Evolutionary conservation across 2,797 vertebrate genomes (phyloP).

Genomic region (Buceros bicornis): DNA sequence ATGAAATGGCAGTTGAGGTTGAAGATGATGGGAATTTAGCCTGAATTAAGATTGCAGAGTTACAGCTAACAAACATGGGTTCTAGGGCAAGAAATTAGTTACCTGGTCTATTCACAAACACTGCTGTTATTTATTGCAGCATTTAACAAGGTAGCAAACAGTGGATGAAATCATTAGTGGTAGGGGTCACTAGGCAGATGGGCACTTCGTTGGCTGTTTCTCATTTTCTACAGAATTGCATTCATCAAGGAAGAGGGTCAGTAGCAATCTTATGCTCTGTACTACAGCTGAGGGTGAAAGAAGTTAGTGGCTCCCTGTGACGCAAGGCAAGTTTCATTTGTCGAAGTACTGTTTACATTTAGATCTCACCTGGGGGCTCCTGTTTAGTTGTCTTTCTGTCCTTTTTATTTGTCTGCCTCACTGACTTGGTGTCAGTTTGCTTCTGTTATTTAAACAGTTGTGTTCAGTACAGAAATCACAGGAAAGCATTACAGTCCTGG

Average conservation of each 20-base stretch:
- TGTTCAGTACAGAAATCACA: neutral
- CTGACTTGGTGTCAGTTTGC: neutral
- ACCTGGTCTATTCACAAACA: neutral
- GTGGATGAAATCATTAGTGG: neutral
- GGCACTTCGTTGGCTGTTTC: neutral
- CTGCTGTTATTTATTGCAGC: neutral
- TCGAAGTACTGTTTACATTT: neutral
- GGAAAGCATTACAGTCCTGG: neutral
- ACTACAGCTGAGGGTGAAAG: neutral
- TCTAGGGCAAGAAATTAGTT: neutral
- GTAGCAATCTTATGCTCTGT: neutral
- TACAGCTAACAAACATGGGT: neutral
- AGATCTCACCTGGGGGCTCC: neutral
- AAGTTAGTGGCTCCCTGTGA: neutral
- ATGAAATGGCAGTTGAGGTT: constrained; percentile 1
- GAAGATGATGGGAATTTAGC: neutral
- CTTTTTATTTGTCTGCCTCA: neutral
- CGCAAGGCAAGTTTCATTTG: neutral
- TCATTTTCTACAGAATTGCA: neutral
- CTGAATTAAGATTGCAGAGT: neutral
- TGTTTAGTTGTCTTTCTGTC: neutral
- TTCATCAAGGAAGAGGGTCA: neutral
- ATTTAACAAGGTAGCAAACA: constrained; percentile 2
- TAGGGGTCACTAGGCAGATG: neutral
- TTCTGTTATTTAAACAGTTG: neutral